These are phyloP conservation scores for Neodontobutis hainanensis DNA, from an alignment of 2,113 vertebrate species.

Conservation along the genomic window DNA sequence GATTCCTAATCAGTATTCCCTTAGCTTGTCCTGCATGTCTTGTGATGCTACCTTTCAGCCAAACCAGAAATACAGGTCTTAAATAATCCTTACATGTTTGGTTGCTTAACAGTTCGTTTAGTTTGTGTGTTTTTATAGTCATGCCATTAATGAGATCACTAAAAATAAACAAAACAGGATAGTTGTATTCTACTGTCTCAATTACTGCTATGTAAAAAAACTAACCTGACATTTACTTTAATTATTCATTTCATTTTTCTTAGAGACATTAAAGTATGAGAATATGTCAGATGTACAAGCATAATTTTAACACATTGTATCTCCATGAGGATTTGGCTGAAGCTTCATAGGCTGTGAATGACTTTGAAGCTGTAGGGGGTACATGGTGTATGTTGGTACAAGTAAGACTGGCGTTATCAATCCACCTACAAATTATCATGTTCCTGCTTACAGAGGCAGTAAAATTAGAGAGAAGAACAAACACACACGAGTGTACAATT, in stretches of 20 bases:
- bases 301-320: conserved; percentile 27
- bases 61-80: conserved; percentile 75
- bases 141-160: conserved; percentile 37
- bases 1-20: conserved; percentile 51
- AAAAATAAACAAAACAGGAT: conserved; percentile 10
- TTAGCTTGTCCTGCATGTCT: conserved; percentile 40
- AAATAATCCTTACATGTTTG: conserved; percentile 51
- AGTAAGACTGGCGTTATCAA: conserved; percentile 51
- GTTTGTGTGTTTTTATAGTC: conserved; percentile 46
- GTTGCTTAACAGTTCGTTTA: conserved; percentile 40
- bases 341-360: conserved; percentile 44
- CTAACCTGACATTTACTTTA: too few species aligned
- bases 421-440: conserved; percentile 54
- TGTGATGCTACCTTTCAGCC: conserved; percentile 58
- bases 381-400: conserved; percentile 38
- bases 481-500: conserved; percentile 30
- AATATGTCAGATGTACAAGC: neutral
- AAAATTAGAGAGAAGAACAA: conserved; percentile 44
- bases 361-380: conserved; percentile 64
- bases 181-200: neutral
- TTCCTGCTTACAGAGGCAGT: conserved; percentile 36
- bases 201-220: neutral
- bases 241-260: neutral
- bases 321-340: conserved; percentile 46
- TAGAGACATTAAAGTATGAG: neutral